Evolutionary conservation across 2,113 vertebrate genomes (phyloP).

Genomic region (Hipposideros armiger): DNA sequence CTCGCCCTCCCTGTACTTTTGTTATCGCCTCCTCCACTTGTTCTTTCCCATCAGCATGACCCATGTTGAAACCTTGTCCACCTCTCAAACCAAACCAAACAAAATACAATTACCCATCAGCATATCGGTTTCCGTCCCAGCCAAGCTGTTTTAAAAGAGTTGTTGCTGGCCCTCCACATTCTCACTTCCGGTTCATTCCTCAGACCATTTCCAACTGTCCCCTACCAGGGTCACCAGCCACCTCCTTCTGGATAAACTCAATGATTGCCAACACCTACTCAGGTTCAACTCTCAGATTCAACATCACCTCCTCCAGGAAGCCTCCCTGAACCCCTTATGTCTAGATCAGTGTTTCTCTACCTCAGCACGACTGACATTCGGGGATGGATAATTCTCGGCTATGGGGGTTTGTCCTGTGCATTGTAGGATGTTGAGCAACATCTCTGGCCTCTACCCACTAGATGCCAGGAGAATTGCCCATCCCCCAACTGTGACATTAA

Average conservation of each 20-base stretch:
- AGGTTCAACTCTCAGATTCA: neutral
- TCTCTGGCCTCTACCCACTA: neutral
- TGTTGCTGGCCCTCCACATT: neutral
- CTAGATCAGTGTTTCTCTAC: neutral
- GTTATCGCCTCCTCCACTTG: constrained; percentile 1
- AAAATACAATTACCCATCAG: neutral
- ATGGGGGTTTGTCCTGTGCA: neutral
- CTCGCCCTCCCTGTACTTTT: neutral
- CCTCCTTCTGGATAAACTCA: neutral
- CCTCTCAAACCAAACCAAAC: constrained; percentile 16
- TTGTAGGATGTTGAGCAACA: neutral
- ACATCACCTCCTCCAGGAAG: neutral
- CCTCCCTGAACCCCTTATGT: neutral
- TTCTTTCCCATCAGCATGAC: neutral
- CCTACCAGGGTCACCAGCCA: neutral
- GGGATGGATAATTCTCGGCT: neutral
- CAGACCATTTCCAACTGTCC: neutral
- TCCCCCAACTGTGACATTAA: neutral
- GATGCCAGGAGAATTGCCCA: neutral
- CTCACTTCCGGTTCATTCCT: constrained; percentile 18
- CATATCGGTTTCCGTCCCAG: neutral
- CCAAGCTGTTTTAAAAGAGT: constrained; percentile 3
- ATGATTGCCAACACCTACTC: neutral
- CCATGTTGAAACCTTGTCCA: neutral
- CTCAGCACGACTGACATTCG: neutral